Conservation (phyloP, 2,888 invertebrate species). For the Tipula unca region DNA sequence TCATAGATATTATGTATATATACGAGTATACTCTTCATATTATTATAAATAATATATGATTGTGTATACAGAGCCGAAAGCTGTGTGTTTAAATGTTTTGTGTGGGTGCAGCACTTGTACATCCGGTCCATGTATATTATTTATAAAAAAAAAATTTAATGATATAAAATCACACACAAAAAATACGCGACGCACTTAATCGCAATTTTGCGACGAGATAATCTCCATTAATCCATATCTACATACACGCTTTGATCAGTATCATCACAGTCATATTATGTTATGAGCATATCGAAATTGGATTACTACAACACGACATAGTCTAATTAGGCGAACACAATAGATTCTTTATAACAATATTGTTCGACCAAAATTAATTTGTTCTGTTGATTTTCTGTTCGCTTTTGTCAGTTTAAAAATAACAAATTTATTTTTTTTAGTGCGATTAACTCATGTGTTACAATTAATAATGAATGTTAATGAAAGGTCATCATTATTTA, state of each 20-base stretch:
- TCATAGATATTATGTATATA: neutral
- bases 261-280: neutral
- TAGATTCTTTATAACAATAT: neutral
- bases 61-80: neutral
- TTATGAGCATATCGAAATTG: neutral
- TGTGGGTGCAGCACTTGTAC: neutral
- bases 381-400: neutral
- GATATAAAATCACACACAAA: neutral
- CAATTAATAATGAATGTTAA: constrained; percentile 18
- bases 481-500: neutral
- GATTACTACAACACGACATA: neutral
- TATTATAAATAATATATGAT: neutral
- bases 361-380: neutral
- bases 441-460: neutral
- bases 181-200: neutral
- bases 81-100: neutral
- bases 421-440: neutral
- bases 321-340: neutral
- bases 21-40: neutral
- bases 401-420: neutral
- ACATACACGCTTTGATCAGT: too few species aligned
- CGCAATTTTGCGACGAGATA: neutral
- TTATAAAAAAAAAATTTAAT: neutral
- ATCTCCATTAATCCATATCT: neutral
- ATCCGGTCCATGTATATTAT: neutral